phyloP scores from a whole-genome alignment of 2,797 vertebrate genomes.

The Miichthys miiuy region DNA sequence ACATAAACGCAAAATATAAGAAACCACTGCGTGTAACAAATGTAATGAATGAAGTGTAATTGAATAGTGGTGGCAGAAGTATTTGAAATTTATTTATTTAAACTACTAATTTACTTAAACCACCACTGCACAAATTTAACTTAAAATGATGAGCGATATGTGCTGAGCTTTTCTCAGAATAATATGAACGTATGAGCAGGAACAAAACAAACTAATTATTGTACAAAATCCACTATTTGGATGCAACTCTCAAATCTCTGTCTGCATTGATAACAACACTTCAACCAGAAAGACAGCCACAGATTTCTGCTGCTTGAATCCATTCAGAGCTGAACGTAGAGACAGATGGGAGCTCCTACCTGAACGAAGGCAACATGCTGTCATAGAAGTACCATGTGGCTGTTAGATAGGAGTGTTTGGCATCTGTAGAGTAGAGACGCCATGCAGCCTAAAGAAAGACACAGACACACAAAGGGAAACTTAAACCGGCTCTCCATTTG shows the following conservation, averaged over 20 bases:
- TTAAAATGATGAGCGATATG: background rate
- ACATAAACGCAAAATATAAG: constrained; percentile 68
- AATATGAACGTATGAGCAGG: constrained; percentile 10
- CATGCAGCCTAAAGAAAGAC: constrained; percentile 91
- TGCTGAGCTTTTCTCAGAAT: background rate
- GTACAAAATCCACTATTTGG: background rate
- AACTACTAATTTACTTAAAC: constrained; percentile 9
- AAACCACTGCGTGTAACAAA: constrained; percentile 67
- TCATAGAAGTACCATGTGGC: constrained; percentile 99
- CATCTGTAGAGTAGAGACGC: constrained; percentile 97
- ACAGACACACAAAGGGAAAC: constrained; percentile 15
- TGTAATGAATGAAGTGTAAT: constrained; percentile 44
- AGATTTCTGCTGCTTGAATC: constrained; percentile 29
- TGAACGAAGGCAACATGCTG: constrained; percentile 98
- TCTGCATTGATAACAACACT: constrained; percentile 43
- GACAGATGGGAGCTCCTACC: constrained; percentile 82
- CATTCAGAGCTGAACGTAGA: constrained; percentile 18
- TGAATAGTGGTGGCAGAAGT: constrained; percentile 34
- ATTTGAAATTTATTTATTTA: constrained; percentile 1
- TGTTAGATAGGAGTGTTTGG: constrained; percentile 92
- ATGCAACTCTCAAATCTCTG: constrained; percentile 53
- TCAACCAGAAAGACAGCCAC: constrained; percentile 30
- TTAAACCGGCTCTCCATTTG: background rate
- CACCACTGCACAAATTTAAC: constrained; percentile 18
- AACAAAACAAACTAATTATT: background rate